Conservation (phyloP, 2,797 vertebrate species). For the Lophotriccus pileatus region DNA sequence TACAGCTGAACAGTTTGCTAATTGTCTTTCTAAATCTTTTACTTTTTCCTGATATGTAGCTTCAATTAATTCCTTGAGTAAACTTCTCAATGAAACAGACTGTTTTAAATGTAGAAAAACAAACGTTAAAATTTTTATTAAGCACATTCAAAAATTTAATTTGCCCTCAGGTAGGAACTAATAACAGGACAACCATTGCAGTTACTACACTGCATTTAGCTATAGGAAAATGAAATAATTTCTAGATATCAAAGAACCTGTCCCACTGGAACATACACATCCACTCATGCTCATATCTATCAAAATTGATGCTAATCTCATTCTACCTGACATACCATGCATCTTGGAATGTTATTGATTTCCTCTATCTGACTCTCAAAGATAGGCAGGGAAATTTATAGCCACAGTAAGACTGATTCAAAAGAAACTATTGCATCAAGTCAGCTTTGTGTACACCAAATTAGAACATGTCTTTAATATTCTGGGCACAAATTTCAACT, state of each 20-base stretch:
- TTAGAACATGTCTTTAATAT: conserved; percentile 41
- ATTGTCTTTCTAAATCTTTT: background rate
- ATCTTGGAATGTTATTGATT: background rate
- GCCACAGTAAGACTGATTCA: background rate
- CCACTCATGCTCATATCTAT: background rate
- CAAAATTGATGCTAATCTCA: background rate
- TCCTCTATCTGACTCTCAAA: background rate
- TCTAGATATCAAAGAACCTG: background rate
- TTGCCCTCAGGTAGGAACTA: background rate
- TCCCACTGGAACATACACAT: background rate
- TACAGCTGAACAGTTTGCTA: background rate
- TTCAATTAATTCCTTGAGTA: background rate
- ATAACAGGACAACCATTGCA: background rate
- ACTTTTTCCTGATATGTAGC: background rate
- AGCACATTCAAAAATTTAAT: background rate
- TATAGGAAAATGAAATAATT: background rate
- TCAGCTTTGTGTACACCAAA: background rate
- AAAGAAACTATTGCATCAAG: background rate
- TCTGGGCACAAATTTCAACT: conserved; percentile 15
- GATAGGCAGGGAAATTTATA: background rate
- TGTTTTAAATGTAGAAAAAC: background rate
- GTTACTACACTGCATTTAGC: background rate
- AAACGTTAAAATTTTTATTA: background rate
- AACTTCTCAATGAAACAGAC: background rate
- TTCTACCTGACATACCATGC: background rate